A percentile compares a stretch with the other conserved stretches of the same genome.
Evolutionary conservation across 2,113 vertebrate genomes (phyloP).

Genomic region (Gallinago paraguaiae): DNA sequence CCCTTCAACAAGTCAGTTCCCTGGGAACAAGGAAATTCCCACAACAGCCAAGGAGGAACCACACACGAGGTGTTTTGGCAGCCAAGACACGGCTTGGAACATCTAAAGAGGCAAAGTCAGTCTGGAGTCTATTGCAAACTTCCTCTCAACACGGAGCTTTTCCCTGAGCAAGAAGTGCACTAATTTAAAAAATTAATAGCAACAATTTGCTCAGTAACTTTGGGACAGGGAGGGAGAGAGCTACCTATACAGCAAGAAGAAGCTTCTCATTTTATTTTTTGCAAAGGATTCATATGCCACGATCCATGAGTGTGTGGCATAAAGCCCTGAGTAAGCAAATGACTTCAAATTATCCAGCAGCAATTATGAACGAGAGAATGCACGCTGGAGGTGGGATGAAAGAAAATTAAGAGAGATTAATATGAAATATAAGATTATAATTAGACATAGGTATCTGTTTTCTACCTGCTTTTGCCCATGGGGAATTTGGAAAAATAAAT

Average conservation of each 20-base stretch:
- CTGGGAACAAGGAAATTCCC: not conserved
- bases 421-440: slow-evolving; percentile 59
- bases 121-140: not conserved
- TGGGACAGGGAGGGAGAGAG: not conserved
- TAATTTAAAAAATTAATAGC: slow-evolving; percentile 44
- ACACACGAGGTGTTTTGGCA: not conserved
- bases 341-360: slow-evolving; percentile 50
- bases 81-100: not conserved
- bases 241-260: not conserved
- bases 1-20: not conserved
- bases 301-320: slow-evolving; percentile 22
- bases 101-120: not conserved
- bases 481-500: slow-evolving; percentile 63
- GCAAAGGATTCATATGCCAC: not conserved
- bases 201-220: slow-evolving; percentile 39
- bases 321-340: slow-evolving; percentile 61
- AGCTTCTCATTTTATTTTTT: not conserved
- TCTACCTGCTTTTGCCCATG: slow-evolving; percentile 52
- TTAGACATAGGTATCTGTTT: slow-evolving; percentile 65
- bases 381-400: slow-evolving; percentile 30
- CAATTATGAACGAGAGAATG: slow-evolving; percentile 61
- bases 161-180: not conserved
- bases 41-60: not conserved
- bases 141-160: not conserved
- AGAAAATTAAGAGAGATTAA: slow-evolving; percentile 68